Conservation (phyloP, 2,113 vertebrate genomes). For the Hippocampus barbouri region DNA sequence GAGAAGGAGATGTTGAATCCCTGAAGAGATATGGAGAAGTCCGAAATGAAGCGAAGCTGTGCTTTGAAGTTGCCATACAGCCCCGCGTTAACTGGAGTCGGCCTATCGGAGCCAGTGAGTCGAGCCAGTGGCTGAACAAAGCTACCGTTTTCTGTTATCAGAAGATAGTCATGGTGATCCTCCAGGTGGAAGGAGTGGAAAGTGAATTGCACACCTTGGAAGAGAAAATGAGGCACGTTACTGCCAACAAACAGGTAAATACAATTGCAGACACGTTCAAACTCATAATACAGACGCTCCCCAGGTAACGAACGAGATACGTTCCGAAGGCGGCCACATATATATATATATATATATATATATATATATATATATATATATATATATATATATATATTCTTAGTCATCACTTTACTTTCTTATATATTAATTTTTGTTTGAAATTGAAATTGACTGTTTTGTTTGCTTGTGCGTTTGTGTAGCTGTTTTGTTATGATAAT, state of each 20-base stretch:
- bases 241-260: slow-evolving; percentile 1
- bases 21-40: slow-evolving; percentile 77
- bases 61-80: slow-evolving; percentile 77
- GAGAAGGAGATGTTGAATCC: slow-evolving; percentile 78
- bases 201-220: slow-evolving; percentile 74
- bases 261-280: background rate
- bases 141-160: slow-evolving; percentile 76
- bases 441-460: too few relatives aligned
- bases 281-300: background rate
- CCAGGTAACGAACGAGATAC: too few relatives aligned
- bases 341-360: too few relatives aligned
- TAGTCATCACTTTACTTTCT: too few relatives aligned
- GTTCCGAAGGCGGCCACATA: too few relatives aligned
- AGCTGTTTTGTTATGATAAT: too few relatives aligned
- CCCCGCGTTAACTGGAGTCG: slow-evolving; percentile 67
- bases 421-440: too few relatives aligned
- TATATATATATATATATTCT: too few relatives aligned
- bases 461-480: too few relatives aligned
- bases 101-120: slow-evolving; percentile 72
- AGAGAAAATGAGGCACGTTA: slow-evolving; percentile 10
- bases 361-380: too few relatives aligned
- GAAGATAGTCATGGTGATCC: slow-evolving; percentile 77
- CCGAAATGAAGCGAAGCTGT: slow-evolving; percentile 77
- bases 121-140: slow-evolving; percentile 72
- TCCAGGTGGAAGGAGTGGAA: slow-evolving; percentile 77